Conservation (phyloP, 2,113 vertebrate genomes). For the Tupaia chinensis region DNA sequence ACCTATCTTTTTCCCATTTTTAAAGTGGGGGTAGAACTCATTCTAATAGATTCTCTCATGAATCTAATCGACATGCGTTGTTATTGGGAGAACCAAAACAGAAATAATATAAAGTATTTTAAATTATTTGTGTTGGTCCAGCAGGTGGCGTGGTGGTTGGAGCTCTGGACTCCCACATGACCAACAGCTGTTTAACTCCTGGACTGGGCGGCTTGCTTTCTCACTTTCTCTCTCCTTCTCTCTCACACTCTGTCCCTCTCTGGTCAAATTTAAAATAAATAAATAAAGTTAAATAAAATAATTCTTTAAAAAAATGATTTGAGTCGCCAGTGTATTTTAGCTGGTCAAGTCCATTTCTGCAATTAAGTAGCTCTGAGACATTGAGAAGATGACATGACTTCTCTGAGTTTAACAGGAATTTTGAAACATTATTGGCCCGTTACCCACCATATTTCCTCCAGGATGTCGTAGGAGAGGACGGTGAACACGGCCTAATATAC, state of each 20-base stretch:
- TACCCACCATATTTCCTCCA: background rate
- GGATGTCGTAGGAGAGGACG: background rate
- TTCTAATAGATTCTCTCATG: slow-evolving; percentile 45
- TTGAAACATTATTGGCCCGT: background rate
- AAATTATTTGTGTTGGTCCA: slow-evolving; percentile 22
- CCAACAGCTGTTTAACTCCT: too few relatives aligned
- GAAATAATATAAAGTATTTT: slow-evolving; percentile 50
- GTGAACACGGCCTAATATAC: background rate
- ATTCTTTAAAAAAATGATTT: slow-evolving; percentile 7
- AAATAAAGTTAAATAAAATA: too few relatives aligned
- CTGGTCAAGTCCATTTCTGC: background rate
- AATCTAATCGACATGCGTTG: slow-evolving; percentile 61
- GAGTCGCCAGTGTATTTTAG: background rate
- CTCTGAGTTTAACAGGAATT: background rate
- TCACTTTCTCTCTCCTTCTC: too few relatives aligned
- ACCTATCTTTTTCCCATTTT: slow-evolving; percentile 62
- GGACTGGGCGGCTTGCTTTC: too few relatives aligned
- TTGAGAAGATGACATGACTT: slow-evolving; percentile 51
- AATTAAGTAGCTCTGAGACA: background rate
- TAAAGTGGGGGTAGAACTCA: background rate
- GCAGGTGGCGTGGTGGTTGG: too few relatives aligned
- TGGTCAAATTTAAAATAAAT: too few relatives aligned
- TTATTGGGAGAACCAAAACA: slow-evolving; percentile 56
- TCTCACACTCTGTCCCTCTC: too few relatives aligned
- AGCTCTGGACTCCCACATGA: too few relatives aligned